phyloP scores from a whole-genome alignment of 2,797 vertebrate genomes.

The Coendou prehensilis region DNA sequence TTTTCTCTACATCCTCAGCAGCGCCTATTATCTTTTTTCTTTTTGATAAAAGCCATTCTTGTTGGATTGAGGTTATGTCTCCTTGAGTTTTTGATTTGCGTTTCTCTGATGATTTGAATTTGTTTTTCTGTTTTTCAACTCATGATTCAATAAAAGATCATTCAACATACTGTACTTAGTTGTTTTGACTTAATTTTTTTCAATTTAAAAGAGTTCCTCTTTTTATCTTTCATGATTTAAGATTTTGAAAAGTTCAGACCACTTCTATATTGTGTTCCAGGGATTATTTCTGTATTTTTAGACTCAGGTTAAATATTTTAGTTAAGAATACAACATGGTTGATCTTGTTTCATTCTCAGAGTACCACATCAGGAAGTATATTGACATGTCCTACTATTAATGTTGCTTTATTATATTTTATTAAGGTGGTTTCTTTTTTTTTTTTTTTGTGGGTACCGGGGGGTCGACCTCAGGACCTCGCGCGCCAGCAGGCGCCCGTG shows the following conservation, averaged over 20 bases:
- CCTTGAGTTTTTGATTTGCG: neutral
- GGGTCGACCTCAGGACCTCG: too few relatives aligned
- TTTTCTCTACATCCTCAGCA: neutral
- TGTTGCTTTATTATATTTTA: conserved; percentile 4
- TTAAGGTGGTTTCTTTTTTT: neutral
- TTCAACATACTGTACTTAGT: neutral
- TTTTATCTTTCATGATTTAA: neutral
- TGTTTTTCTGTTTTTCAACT: conserved; percentile 45
- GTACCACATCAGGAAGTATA: neutral
- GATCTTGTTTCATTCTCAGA: neutral
- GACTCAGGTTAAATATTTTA: neutral
- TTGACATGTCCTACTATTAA: neutral
- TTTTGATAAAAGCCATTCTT: neutral
- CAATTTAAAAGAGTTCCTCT: neutral
- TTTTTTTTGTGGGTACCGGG: too few relatives aligned
- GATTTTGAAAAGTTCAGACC: conserved; percentile 4
- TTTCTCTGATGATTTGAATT: neutral
- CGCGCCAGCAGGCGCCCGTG: too few relatives aligned
- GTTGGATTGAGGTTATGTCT: neutral
- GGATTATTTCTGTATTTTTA: conserved; percentile 35
- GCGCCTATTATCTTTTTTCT: neutral
- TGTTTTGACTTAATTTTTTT: conserved; percentile 11
- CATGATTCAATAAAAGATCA: neutral
- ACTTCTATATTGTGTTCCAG: neutral
- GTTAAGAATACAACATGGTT: neutral